A percentile compares a stretch with the other conserved stretches of the same genome.
Evolutionary conservation across 2,797 vertebrate species (phyloP).

Genomic region (Sebastes cheni): DNA sequence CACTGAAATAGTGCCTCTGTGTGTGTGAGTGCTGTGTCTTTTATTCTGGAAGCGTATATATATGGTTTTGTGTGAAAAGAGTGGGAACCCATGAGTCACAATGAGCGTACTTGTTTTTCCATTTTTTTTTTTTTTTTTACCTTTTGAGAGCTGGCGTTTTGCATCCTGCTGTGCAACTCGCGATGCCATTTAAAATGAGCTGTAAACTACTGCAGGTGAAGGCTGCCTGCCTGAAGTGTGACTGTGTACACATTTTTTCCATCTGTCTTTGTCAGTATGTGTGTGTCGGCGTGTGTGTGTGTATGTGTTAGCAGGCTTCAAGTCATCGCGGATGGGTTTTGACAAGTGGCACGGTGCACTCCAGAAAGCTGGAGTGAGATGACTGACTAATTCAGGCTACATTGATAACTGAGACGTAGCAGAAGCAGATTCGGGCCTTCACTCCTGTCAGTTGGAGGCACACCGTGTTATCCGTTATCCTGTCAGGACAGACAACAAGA

Average conservation of each 20-base stretch:
- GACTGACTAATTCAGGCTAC: slow-evolving; percentile 70
- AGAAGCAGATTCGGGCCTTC: slow-evolving; percentile 62
- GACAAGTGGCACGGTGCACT: slow-evolving; percentile 74
- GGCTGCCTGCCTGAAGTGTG: slow-evolving; percentile 63
- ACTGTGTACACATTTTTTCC: slow-evolving; percentile 41
- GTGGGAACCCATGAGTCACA: slow-evolving; percentile 42
- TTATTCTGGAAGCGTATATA: slow-evolving; percentile 6
- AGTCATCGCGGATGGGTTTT: slow-evolving; percentile 61
- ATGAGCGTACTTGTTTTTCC: slow-evolving; percentile 28
- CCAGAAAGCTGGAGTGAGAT: slow-evolving; percentile 56
- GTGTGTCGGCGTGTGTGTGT: background rate
- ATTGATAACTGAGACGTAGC: slow-evolving; percentile 63
- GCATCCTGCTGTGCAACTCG: slow-evolving; percentile 63
- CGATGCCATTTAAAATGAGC: slow-evolving; percentile 71
- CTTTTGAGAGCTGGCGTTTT: slow-evolving; percentile 61
- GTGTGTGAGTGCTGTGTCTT: background rate
- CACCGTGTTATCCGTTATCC: slow-evolving; percentile 48
- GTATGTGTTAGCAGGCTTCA: slow-evolving; percentile 42
- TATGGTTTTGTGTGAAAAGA: slow-evolving; percentile 10
- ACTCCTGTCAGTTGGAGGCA: slow-evolving; percentile 55
- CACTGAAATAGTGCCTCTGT: slow-evolving; percentile 3
- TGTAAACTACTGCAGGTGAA: slow-evolving; percentile 61
- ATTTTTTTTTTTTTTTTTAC: slow-evolving; percentile 8
- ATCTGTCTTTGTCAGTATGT: slow-evolving; percentile 43
- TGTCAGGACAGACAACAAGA: slow-evolving; percentile 67